These are phyloP conservation scores for Anoncus sp. DNA, from an alignment of 2,888 invertebrate genomes.

Conservation along the genomic window DNA sequence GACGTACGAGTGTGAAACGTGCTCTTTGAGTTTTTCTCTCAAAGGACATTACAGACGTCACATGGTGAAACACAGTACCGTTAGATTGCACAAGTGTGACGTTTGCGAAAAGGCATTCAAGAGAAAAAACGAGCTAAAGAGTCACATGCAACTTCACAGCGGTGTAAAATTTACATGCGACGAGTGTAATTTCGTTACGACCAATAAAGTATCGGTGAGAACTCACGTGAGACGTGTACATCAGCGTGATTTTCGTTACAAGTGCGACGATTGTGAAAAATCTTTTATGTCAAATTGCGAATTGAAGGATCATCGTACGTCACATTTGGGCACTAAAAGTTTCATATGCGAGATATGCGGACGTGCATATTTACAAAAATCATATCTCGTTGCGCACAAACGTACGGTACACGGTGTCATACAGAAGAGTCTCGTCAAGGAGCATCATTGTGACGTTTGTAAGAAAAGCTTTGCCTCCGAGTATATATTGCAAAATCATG, in stretches of 20 bases:
- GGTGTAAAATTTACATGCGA: conserved; percentile 53
- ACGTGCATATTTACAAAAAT: conserved; percentile 57
- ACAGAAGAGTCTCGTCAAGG: conserved; percentile 56
- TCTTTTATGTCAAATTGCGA: conserved; percentile 61
- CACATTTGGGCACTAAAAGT: conserved; percentile 43
- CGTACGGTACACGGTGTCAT: conserved; percentile 55
- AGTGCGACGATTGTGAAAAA: conserved; percentile 61
- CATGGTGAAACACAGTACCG: conserved; percentile 70
- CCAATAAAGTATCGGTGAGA: conserved; percentile 58
- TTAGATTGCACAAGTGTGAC: conserved; percentile 74
- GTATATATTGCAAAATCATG: conserved; percentile 59
- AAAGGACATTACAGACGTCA: conserved; percentile 63
- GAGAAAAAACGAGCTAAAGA: conserved; percentile 67
- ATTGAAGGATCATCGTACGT: conserved; percentile 58
- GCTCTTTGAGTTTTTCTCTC: conserved; percentile 44
- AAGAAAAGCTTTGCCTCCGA: conserved; percentile 60
- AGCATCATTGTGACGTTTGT: conserved; percentile 52
- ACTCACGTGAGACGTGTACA: conserved; percentile 61
- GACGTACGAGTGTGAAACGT: conserved; percentile 52
- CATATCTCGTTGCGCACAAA: conserved; percentile 49
- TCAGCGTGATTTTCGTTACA: conserved; percentile 50
- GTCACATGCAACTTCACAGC: conserved; percentile 72
- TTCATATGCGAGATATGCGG: conserved; percentile 68
- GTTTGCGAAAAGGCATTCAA: conserved; percentile 75
- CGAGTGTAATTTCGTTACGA: conserved; percentile 55